Percentiles rank a stretch among this genome's conserved stretches.
Evolutionary conservation across 2,113 vertebrate genomes (phyloP).

Genomic region (Brevimyrus niger): DNA sequence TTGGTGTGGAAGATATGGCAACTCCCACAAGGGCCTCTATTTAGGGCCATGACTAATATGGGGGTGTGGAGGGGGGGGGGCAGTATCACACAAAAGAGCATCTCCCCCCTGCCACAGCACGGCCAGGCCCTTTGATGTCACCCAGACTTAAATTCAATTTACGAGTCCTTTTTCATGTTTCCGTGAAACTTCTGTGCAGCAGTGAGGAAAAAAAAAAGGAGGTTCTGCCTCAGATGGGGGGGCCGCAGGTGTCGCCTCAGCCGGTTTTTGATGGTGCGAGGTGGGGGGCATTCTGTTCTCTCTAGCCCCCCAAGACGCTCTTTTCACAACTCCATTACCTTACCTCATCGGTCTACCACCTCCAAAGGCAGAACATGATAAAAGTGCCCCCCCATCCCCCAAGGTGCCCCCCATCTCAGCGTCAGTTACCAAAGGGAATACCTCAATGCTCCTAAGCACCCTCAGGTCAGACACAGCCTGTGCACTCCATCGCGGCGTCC

Average conservation of each 20-base stretch:
- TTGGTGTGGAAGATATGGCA: conserved; percentile 13
- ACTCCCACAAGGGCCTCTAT: conserved; percentile 38
- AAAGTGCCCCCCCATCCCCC: conserved; percentile 47
- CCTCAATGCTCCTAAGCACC: not conserved
- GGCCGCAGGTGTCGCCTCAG: conserved; percentile 45
- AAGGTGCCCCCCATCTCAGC: not conserved
- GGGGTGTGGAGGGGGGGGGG: conserved; percentile 30
- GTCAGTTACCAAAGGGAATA: not conserved
- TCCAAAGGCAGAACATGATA: conserved; percentile 59
- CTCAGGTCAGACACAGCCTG: not conserved
- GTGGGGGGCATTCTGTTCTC: not conserved
- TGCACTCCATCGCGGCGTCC: not conserved
- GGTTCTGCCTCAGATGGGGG: conserved; percentile 27
- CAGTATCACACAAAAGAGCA: conserved; percentile 49
- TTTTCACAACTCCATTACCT: conserved; percentile 30
- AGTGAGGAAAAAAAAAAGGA: conserved; percentile 15
- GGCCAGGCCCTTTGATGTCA: conserved; percentile 40
- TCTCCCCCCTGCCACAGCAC: conserved; percentile 25
- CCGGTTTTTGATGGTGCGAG: conserved; percentile 50
- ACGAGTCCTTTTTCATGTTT: conserved; percentile 53
- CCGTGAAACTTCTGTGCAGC: conserved; percentile 35
- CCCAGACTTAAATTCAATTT: conserved; percentile 50
- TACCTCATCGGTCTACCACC: conserved; percentile 27
- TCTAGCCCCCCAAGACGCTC: not conserved
- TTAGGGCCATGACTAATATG: conserved; percentile 31